phyloP scores from a whole-genome alignment of 1,140 invertebrate species.

The Monochamus saltuarius region DNA sequence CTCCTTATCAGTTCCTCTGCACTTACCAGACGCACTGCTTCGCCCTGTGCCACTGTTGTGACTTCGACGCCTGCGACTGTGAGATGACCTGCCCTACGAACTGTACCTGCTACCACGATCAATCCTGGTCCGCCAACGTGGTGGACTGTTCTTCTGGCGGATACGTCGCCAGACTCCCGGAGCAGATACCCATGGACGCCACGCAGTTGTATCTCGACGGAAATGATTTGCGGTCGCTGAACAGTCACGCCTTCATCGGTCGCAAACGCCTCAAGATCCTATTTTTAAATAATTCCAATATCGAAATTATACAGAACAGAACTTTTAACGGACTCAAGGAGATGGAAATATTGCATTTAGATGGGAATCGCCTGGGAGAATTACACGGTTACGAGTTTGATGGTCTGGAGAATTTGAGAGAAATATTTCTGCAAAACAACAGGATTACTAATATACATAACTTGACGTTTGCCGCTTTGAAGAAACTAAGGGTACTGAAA shows the following conservation, averaged over 20 bases:
- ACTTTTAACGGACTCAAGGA: constrained; percentile 87
- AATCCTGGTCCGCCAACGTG: constrained; percentile 88
- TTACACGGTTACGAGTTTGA: constrained; percentile 79
- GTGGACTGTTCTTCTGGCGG: constrained; percentile 82
- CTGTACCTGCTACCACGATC: constrained; percentile 90
- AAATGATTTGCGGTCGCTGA: constrained; percentile 74
- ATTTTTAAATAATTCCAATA: constrained; percentile 81
- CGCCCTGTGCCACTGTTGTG: constrained; percentile 88
- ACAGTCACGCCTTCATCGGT: constrained; percentile 88
- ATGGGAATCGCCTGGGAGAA: constrained; percentile 59
- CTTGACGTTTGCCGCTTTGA: constrained; percentile 72
- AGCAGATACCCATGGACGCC: constrained; percentile 89
- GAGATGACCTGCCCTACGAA: constrained; percentile 92
- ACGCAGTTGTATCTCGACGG: constrained; percentile 88
- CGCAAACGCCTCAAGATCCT: constrained; percentile 80
- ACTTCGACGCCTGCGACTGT: constrained; percentile 92
- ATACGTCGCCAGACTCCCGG: constrained; percentile 71
- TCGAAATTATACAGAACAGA: constrained; percentile 83
- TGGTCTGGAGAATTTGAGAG: constrained; percentile 62
- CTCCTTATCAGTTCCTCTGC: constrained; percentile 86
- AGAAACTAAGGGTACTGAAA: constrained; percentile 68
- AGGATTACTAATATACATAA: constrained; percentile 73
- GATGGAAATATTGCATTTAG: constrained; percentile 71
- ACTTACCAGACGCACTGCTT: constrained; percentile 90
- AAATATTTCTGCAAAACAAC: constrained; percentile 68